Percentiles rank a stretch among this genome's conserved stretches.
Conservation (phyloP, 2,797 vertebrate species). For the Enteromius viviparus region DNA sequence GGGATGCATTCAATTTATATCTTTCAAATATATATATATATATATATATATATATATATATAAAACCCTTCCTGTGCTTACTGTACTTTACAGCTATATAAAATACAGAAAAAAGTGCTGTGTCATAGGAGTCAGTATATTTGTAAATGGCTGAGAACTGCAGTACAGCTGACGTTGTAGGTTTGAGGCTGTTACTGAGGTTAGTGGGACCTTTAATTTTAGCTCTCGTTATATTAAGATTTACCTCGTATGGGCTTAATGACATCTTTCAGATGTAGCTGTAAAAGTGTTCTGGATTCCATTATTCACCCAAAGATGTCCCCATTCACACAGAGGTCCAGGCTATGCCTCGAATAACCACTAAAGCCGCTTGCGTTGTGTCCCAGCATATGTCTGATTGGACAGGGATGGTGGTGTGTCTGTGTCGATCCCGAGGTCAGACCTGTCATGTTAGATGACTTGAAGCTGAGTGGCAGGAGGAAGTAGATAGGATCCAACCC, state of each 20-base stretch:
- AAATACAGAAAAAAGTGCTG: background rate
- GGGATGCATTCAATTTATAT: background rate
- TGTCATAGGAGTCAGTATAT: background rate
- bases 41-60: too few species aligned
- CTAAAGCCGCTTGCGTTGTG: background rate
- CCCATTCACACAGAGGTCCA: background rate
- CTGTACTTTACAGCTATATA: background rate
- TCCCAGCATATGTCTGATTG: background rate
- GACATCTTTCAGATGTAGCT: background rate
- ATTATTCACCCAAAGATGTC: background rate
- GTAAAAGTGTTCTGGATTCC: background rate
- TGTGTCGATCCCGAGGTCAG: conserved; percentile 25
- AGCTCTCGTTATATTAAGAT: background rate
- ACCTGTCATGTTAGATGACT: conserved; percentile 32
- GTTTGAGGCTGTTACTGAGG: background rate
- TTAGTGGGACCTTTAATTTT: background rate
- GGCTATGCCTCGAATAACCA: background rate
- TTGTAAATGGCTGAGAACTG: background rate
- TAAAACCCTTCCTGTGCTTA: background rate
- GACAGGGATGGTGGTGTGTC: conserved; percentile 5
- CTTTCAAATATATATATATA: too few species aligned
- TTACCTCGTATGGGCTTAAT: background rate
- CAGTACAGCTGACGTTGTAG: background rate
- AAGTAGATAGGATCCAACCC: conserved; percentile 44
- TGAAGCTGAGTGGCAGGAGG: conserved; percentile 43